Conservation (phyloP, 2,888 invertebrate genomes). For the Noctua janthe region DNA sequence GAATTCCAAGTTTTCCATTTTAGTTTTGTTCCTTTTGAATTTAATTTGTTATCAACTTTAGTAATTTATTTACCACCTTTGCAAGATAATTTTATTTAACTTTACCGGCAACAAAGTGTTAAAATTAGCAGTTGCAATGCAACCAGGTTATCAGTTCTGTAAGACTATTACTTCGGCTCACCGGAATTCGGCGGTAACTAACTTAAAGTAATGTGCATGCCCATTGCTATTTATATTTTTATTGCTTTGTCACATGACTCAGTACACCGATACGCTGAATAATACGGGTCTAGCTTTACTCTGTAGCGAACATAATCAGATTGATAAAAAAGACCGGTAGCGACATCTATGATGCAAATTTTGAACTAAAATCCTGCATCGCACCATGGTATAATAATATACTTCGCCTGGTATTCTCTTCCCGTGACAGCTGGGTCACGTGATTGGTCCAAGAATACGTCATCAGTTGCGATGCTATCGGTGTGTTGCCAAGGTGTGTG, state of each 20-base stretch:
- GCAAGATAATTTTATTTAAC: background rate
- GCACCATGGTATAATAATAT: too few species aligned
- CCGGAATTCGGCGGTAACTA: constrained; percentile 14
- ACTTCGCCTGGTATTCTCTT: too few species aligned
- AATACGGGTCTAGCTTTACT: background rate
- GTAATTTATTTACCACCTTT: background rate
- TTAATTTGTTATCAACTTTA: background rate
- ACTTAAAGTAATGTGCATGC: background rate
- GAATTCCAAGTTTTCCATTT: background rate
- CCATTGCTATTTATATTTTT: constrained; percentile 10
- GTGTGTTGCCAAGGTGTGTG: too few species aligned
- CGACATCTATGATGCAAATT: background rate
- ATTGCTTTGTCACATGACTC: background rate
- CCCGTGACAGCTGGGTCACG: too few species aligned
- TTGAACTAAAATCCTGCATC: too few species aligned
- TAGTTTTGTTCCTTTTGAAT: background rate
- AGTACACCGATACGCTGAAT: background rate
- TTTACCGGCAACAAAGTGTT: background rate
- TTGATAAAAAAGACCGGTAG: background rate
- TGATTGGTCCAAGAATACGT: too few species aligned
- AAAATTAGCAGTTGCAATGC: background rate
- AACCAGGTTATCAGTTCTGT: constrained; percentile 19
- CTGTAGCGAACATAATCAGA: background rate
- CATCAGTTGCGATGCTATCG: too few species aligned
- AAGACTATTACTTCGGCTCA: background rate